These are phyloP conservation scores for Leptatherina wallacei DNA, from an alignment of 2,797 vertebrate genomes.

Conservation along the genomic window DNA sequence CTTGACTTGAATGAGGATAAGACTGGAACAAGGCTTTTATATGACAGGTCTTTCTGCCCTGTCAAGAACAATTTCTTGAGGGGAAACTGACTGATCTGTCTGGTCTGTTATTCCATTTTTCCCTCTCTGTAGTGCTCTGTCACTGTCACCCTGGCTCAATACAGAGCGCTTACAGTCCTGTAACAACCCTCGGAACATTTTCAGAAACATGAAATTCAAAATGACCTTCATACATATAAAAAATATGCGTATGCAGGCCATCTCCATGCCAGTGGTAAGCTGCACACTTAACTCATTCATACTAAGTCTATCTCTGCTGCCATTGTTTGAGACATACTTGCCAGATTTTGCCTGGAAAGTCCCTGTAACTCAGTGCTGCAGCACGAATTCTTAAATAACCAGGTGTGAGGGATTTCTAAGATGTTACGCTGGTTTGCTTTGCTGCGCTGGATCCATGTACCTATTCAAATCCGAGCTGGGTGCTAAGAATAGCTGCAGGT, in stretches of 20 bases:
- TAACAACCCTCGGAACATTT: constrained; percentile 6
- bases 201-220: constrained; percentile 15
- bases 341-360: constrained; percentile 41
- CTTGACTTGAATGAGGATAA: constrained; percentile 14
- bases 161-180: not conserved
- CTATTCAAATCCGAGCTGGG: constrained; percentile 49
- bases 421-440: constrained; percentile 40
- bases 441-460: constrained; percentile 31
- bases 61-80: constrained; percentile 48
- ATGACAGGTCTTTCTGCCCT: constrained; percentile 55
- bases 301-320: constrained; percentile 16
- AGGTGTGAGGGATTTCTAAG: constrained; percentile 37
- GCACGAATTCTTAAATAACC: constrained; percentile 30
- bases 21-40: constrained; percentile 40
- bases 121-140: constrained; percentile 7
- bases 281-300: constrained; percentile 8
- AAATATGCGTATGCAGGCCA: not conserved
- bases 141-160: constrained; percentile 5
- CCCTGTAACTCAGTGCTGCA: constrained; percentile 21
- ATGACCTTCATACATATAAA: not conserved
- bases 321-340: constrained; percentile 18
- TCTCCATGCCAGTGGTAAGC: not conserved
- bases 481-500: constrained; percentile 46
- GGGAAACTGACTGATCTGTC: constrained; percentile 50
- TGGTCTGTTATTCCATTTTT: constrained; percentile 12